Evolutionary conservation across 2,113 vertebrate genomes (phyloP).

Genomic region (Cervus canadensis): DNA sequence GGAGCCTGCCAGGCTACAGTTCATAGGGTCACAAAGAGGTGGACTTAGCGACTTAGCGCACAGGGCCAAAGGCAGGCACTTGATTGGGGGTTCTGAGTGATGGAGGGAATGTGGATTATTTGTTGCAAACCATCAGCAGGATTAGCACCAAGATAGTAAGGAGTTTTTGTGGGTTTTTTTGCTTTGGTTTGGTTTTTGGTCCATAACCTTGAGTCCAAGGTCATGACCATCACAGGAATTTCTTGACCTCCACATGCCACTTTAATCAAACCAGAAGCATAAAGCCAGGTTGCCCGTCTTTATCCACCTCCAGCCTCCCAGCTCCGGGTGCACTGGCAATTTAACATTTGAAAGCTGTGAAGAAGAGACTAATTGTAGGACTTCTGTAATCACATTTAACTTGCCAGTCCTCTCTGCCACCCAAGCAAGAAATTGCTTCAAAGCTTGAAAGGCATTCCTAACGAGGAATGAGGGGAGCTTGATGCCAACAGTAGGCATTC

Average conservation of each 20-base stretch:
- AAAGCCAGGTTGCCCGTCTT: neutral
- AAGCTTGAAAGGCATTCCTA: neutral
- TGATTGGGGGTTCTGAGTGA: neutral
- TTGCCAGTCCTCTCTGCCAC: neutral
- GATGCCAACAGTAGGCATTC: neutral
- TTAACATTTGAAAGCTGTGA: neutral
- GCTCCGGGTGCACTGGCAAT: neutral
- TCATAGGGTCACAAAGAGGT: neutral
- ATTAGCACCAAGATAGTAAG: neutral
- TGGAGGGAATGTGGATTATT: neutral
- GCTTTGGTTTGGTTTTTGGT: neutral
- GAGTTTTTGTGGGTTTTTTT: neutral
- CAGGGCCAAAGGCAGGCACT: neutral
- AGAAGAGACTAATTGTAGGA: neutral
- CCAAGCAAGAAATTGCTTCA: neutral
- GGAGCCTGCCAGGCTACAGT: neutral
- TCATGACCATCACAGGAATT: neutral
- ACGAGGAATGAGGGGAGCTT: neutral
- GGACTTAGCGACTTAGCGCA: fast-evolving
- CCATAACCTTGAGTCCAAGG: neutral
- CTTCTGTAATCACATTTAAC: neutral
- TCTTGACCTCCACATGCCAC: neutral
- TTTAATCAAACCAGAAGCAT: neutral
- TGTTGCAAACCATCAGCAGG: neutral
- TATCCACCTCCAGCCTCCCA: neutral